A percentile compares a stretch with the other conserved stretches of the same genome.
These are phyloP conservation scores for Cyprinodon brontotheroides DNA, from an alignment of 2,113 vertebrate genomes.

Conservation along the genomic window DNA sequence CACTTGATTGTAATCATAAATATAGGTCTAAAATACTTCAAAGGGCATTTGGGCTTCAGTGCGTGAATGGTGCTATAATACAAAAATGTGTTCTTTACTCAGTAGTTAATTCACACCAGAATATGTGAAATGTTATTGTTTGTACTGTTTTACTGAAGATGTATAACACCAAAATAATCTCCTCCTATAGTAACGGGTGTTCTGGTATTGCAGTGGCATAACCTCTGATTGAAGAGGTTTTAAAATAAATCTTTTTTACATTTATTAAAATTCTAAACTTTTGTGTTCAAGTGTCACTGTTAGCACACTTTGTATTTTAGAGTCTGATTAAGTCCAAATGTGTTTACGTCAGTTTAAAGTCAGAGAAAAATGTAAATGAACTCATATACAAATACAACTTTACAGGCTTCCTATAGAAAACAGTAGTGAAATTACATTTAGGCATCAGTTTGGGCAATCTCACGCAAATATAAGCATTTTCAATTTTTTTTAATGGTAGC, in stretches of 20 bases:
- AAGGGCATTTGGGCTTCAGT: conserved; percentile 87
- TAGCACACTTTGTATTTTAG: conserved; percentile 13
- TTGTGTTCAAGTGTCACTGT: conserved; percentile 35
- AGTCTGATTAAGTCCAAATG: conserved; percentile 9
- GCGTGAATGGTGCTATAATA: conserved; percentile 82
- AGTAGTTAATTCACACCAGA: conserved; percentile 90
- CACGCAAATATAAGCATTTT: conserved; percentile 44
- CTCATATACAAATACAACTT: conserved; percentile 11
- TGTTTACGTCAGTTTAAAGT: conserved; percentile 24
- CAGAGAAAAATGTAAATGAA: conserved; percentile 28
- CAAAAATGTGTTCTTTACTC: conserved; percentile 86
- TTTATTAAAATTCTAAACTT: conserved; percentile 7
- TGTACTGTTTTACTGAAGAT: conserved; percentile 43
- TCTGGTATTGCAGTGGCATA: not conserved
- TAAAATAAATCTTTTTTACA: not conserved
- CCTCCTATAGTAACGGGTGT: not conserved
- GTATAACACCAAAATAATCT: not conserved
- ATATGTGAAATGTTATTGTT: conserved; percentile 35
- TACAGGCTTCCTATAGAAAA: conserved; percentile 33
- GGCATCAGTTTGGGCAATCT: conserved; percentile 30
- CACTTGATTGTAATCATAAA: conserved; percentile 80
- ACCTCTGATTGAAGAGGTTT: not conserved
- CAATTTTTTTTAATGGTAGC: conserved; percentile 47
- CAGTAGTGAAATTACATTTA: conserved; percentile 17
- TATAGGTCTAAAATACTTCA: conserved; percentile 84